Evolutionary conservation across 2,888 invertebrate species (phyloP), one percentile per base, ranked within the genome.

Genomic region (Brachypterus glaber): DNA sequence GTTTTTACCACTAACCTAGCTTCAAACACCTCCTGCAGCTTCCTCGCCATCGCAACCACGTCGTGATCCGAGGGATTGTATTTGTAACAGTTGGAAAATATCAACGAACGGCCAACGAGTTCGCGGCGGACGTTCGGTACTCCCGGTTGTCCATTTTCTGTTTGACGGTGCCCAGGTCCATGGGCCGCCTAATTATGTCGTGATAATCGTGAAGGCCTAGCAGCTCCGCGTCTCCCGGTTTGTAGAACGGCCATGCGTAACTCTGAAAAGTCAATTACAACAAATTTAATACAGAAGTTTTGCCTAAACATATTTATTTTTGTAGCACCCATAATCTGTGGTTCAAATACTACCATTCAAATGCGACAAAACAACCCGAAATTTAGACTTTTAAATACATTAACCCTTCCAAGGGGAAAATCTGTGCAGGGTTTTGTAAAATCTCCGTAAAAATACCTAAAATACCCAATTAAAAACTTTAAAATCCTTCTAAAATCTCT

Each of bases 231-330:
- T 98, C 96, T 37, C 99, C 98, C 26, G 98, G 98, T 69, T 96
- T 93, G 67, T 96, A 93, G 70, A 99, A 99, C 49, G 97, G 96
- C 96, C 96, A 97, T 53, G 95, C 95, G 67, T 96, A 96, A 58
- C 85, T 85, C 89, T 90, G 68, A 5, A 51, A 27, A 27, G n/a
- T n/a, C n/a, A n/a, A n/a, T n/a, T n/a, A n/a, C n/a, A n/a, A n/a
- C n/a, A n/a, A n/a, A n/a, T n/a, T n/a, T n/a, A n/a, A n/a, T n/a
- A n/a, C n/a, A n/a, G n/a, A n/a, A n/a, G n/a, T n/a, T n/a, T n/a
- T n/a, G n/a, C n/a, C n/a, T n/a, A n/a, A n/a, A n/a, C n/a, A n/a
- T n/a, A n/a, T n/a, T n/a, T n/a, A n/a, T n/a, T n/a, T n/a, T n/a
- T n/a, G n/a, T n/a, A n/a, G n/a, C n/a, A n/a, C n/a, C n/a, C n/a